Evolutionary conservation across 2,113 vertebrate genomes (phyloP).

Genomic region (Corythornis madagascariensis): DNA sequence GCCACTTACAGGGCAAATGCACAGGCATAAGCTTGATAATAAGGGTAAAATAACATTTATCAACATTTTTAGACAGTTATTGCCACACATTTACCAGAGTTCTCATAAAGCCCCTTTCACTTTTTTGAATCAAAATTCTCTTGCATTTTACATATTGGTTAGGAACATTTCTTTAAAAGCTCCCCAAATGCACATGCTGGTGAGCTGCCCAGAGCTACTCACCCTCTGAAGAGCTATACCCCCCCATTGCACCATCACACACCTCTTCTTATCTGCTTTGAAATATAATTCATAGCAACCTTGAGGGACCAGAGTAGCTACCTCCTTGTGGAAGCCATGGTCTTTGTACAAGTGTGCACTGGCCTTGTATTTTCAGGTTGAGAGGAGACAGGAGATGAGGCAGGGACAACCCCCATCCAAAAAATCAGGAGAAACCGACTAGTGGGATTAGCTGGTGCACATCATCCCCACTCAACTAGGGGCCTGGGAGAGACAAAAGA

Average conservation of each 20-base stretch:
- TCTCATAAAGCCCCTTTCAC: not conserved
- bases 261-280: not conserved
- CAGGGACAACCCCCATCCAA: not conserved
- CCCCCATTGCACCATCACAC: too few relatives aligned
- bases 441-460: not conserved
- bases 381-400: not conserved
- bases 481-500: fast-evolving
- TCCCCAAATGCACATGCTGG: not conserved
- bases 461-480: not conserved
- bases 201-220: not conserved
- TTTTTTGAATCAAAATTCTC: not conserved
- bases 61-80: not conserved
- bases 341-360: not conserved
- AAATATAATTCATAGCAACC: not conserved
- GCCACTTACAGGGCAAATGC: not conserved
- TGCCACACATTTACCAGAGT: not conserved
- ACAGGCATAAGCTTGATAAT: not conserved
- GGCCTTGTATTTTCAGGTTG: not conserved
- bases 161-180: not conserved
- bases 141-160: not conserved
- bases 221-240: not conserved
- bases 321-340: not conserved
- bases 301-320: not conserved
- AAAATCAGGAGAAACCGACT: not conserved
- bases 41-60: not conserved